phyloP scores from a whole-genome alignment of 2,113 vertebrate species.

The Catharus bicknelli region DNA sequence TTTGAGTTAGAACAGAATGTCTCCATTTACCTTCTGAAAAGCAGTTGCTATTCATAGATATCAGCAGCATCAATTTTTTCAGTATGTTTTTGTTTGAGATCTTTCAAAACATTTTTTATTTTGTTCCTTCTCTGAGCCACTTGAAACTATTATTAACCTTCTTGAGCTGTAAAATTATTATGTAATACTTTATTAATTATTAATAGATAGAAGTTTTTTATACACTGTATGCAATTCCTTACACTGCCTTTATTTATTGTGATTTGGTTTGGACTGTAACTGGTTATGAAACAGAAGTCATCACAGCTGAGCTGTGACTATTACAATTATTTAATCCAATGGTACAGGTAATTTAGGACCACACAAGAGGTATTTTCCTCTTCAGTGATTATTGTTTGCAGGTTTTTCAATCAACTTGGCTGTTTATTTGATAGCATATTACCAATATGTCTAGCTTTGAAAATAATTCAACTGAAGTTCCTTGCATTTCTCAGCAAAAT shows the following conservation, averaged over 20 bases:
- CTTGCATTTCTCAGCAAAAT: neutral
- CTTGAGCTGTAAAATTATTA: neutral
- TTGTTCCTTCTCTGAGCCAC: neutral
- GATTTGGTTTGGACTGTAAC: neutral
- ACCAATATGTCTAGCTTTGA: neutral
- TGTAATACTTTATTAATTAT: neutral
- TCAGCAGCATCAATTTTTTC: neutral
- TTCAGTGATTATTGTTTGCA: neutral
- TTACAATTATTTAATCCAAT: neutral
- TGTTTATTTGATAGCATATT: neutral
- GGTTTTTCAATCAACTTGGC: neutral
- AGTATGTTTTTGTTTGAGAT: neutral
- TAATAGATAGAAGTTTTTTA: neutral
- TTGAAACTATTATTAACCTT: neutral
- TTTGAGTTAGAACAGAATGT: neutral
- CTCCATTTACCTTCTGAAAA: neutral
- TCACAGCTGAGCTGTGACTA: neutral
- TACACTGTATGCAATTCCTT: neutral
- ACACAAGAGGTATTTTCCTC: neutral
- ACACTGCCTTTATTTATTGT: neutral
- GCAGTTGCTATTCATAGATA: neutral
- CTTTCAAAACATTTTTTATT: neutral
- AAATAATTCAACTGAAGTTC: neutral
- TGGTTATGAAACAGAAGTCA: neutral
- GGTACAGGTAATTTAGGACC: neutral